Evolutionary conservation across 1,140 invertebrate genomes (phyloP), one percentile per base, ranked within the genome.

Genomic region (Bemisia tabaci): DNA sequence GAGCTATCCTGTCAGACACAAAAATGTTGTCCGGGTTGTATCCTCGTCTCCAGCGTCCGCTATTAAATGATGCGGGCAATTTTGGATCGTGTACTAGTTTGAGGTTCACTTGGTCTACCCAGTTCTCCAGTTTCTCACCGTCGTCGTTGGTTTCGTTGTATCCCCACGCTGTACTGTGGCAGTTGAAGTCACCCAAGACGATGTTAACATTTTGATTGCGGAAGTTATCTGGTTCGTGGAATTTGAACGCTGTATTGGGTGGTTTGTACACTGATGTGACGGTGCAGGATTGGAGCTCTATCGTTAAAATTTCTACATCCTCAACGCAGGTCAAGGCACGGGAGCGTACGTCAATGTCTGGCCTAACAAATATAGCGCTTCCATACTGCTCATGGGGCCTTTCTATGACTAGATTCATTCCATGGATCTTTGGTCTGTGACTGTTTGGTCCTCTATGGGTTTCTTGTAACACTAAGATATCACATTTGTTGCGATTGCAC

Each of bases 341-440:
- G 9, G 60, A 64, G 5, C 59, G 26, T 22, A 67, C 58, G 59
- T 62, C 39, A 33, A 67, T 26, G 39, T 62, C 60, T 0, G 60
- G 48, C 12, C 25, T 62, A 58, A n/a, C 21, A 63, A 67, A 63
- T 67, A 67, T 67, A 48, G 62, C 62, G 64, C 62, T 67, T 63
- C 2, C 64, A 65, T 26, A 58, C n/a, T n/a, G 39, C 39, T 26
- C 26, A 17, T 67, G 63, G 25, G 62, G 62, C 26, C 27, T 2
- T 59, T 67, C 58, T 12, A 67, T 63, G n/a, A 67, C 60, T 59
- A 67, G 59, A 17, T 67, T 63, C 48, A 67, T 67, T 33, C 62
- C 66, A 11, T 27, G 12, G 2, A 67, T 64, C 60, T 33, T 60
- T 60, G 62, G 66, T 65, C 66, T 25, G 23, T 24, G 23, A 64